Conservation (phyloP, 2,888 invertebrate genomes). For the Lepeophtheirus nordmannii region DNA sequence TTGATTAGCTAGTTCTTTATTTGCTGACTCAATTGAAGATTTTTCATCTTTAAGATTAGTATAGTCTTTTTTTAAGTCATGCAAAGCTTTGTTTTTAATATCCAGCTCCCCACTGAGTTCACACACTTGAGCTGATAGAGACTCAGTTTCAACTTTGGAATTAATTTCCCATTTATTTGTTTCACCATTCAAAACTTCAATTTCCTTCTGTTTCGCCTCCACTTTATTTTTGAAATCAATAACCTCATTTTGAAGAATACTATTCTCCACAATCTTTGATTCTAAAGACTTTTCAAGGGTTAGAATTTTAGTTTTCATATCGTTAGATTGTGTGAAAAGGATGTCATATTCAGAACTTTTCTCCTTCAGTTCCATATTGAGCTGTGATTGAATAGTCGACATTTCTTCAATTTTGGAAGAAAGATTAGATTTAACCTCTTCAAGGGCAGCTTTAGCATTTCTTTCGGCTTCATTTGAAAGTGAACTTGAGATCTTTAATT, state of each 20-base stretch:
- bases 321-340: neutral
- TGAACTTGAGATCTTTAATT: neutral
- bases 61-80: neutral
- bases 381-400: no score
- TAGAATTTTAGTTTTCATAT: neutral
- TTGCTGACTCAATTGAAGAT: neutral
- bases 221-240: neutral
- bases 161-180: neutral
- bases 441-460: no score
- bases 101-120: conserved; percentile 8
- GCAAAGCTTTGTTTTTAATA: neutral
- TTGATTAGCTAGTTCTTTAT: neutral
- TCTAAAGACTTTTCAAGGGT: neutral
- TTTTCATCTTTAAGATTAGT: neutral
- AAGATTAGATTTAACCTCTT: no score
- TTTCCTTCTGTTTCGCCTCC: neutral
- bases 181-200: neutral
- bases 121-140: neutral
- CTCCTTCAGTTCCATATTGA: no score
- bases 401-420: no score
- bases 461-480: no score
- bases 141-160: neutral
- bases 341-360: no score
- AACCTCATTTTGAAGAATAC: conserved; percentile 1
- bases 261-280: neutral